Evolutionary conservation across 2,797 vertebrate genomes (phyloP).

Genomic region (Cyprinodon diabolis): DNA sequence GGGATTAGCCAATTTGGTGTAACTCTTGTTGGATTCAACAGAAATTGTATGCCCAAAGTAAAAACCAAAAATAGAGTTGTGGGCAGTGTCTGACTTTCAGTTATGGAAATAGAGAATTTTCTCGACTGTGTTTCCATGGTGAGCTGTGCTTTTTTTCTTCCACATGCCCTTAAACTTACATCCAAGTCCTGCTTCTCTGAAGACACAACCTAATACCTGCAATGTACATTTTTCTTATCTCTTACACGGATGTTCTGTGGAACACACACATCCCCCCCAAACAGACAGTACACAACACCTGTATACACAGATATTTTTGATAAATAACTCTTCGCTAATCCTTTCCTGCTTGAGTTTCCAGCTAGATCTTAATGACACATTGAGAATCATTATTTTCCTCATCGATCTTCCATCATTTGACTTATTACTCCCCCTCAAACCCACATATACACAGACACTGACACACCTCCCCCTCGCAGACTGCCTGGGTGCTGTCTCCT

Average conservation of each 20-base stretch:
- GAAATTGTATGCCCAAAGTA: constrained; percentile 63
- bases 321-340: constrained; percentile 38
- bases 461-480: constrained; percentile 59
- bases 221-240: constrained; percentile 16
- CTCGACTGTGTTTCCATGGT: constrained; percentile 79
- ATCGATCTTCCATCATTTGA: constrained; percentile 52
- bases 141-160: constrained; percentile 65
- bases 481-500: constrained; percentile 75
- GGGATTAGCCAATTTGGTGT: constrained; percentile 63
- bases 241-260: background rate
- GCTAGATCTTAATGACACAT: background rate
- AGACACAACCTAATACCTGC: constrained; percentile 17
- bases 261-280: too few relatives aligned
- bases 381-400: constrained; percentile 68
- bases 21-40: constrained; percentile 75
- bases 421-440: constrained; percentile 59
- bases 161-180: constrained; percentile 41
- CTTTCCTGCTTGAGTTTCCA: constrained; percentile 20
- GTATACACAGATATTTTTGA: constrained; percentile 50
- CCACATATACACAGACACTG: constrained; percentile 29
- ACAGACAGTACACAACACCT: constrained; percentile 13
- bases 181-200: constrained; percentile 42
- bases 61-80: constrained; percentile 73
- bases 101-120: constrained; percentile 69
- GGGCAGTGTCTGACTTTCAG: constrained; percentile 50